These are phyloP conservation scores for Saiga tatarica DNA, from an alignment of 2,113 vertebrate species.

Conservation along the genomic window DNA sequence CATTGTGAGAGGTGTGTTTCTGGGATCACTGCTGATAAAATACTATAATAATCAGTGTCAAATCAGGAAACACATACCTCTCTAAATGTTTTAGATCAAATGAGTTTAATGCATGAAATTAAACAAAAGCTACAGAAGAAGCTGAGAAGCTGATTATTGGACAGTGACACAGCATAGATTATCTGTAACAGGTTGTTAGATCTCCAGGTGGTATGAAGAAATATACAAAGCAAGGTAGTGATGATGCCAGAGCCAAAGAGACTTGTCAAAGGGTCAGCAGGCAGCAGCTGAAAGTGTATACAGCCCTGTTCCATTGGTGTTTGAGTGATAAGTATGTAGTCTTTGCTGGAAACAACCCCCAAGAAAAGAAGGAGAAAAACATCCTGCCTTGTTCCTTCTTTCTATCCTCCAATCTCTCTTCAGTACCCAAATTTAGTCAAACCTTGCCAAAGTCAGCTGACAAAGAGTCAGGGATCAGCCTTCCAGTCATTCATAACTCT, in stretches of 20 bases:
- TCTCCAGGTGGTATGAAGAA: too few species aligned
- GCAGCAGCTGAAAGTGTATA: background rate
- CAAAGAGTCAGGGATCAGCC: too few species aligned
- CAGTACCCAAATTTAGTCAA: background rate
- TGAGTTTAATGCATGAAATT: background rate
- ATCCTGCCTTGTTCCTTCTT: background rate
- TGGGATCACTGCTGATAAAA: background rate
- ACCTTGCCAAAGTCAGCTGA: background rate
- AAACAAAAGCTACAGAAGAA: background rate
- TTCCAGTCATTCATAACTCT: background rate
- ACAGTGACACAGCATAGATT: background rate
- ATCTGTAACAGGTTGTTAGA: background rate
- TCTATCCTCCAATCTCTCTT: background rate
- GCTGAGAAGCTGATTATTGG: background rate
- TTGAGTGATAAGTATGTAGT: background rate
- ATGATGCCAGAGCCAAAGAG: background rate
- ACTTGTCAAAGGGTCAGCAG: background rate
- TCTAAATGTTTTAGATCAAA: background rate
- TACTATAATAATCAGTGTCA: background rate
- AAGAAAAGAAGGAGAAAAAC: background rate
- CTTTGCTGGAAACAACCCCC: background rate
- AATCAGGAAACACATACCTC: background rate
- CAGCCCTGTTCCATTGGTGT: accelerated
- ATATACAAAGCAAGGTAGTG: background rate
- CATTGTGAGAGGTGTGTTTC: background rate